phyloP scores from a whole-genome alignment of 2,113 vertebrate genomes.

The Pardalotus punctatus region DNA sequence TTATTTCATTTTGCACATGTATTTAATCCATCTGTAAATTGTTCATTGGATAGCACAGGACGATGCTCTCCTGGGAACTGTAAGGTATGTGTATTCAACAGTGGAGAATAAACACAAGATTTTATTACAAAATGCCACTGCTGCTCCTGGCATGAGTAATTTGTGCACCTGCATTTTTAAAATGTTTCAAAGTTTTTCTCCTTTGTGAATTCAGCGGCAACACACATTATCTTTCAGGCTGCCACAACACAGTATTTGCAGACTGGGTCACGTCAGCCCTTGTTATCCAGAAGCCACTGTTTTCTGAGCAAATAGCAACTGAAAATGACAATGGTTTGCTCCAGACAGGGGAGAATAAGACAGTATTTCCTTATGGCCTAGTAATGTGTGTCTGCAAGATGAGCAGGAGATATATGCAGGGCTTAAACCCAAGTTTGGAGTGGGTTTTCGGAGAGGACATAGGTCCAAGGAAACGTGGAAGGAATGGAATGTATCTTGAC shows the following conservation, averaged over 20 bases:
- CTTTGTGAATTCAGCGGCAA: conserved; percentile 71
- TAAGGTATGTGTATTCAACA: conserved; percentile 78
- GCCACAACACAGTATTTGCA: conserved; percentile 71
- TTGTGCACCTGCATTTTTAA: conserved; percentile 86
- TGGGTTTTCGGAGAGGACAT: neutral
- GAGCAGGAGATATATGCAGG: neutral
- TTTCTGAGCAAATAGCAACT: conserved; percentile 64
- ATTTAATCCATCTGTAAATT: conserved; percentile 75
- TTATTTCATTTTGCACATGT: conserved; percentile 70
- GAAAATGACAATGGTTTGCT: conserved; percentile 1
- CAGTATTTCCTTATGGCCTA: neutral
- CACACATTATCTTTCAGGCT: conserved; percentile 71
- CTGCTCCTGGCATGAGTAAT: conserved; percentile 79
- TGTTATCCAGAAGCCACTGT: conserved; percentile 53
- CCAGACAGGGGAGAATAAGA: neutral
- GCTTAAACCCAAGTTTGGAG: neutral
- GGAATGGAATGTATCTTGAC: neutral
- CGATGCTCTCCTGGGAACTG: conserved; percentile 68
- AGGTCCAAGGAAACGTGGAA: neutral
- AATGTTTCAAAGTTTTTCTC: conserved; percentile 81
- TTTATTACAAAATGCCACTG: conserved; percentile 83
- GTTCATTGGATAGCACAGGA: conserved; percentile 63
- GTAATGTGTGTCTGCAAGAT: neutral
- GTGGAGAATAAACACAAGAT: conserved; percentile 79
- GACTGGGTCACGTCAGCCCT: conserved; percentile 65